These are phyloP conservation scores for Thinocorus orbignyianus DNA, from an alignment of 2,113 vertebrate species.

Conservation along the genomic window DNA sequence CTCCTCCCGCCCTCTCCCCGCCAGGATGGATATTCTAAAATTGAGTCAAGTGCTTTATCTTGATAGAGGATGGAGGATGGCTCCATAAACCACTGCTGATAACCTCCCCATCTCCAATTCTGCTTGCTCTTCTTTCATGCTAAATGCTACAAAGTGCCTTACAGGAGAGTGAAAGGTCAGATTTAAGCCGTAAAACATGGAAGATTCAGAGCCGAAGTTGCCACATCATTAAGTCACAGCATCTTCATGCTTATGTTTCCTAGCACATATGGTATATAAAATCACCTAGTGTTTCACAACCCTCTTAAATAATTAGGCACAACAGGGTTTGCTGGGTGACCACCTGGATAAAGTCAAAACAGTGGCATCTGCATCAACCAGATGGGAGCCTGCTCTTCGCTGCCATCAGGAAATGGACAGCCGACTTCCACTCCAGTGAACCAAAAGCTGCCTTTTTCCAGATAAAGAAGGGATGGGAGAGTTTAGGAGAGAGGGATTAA, in stretches of 20 bases:
- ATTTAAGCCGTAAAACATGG: neutral
- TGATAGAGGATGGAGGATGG: neutral
- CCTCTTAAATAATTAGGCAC: constrained; percentile 72
- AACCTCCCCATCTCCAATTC: constrained; percentile 33
- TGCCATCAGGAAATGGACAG: constrained; percentile 54
- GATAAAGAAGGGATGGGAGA: neutral
- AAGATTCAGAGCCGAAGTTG: constrained; percentile 31
- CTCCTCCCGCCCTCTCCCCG: neutral
- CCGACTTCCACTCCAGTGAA: constrained; percentile 42
- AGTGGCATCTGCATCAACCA: constrained; percentile 66
- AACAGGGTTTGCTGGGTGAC: constrained; percentile 68
- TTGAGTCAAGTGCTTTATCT: constrained; percentile 53
- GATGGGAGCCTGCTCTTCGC: constrained; percentile 53
- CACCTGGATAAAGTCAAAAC: constrained; percentile 71
- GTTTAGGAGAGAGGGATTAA: neutral
- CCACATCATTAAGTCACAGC: constrained; percentile 50
- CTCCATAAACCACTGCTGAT: constrained; percentile 8
- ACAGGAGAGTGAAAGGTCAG: constrained; percentile 42
- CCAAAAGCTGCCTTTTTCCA: constrained; percentile 17
- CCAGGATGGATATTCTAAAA: constrained; percentile 20
- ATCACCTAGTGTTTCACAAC: constrained; percentile 71
- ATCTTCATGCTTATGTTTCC: constrained; percentile 56
- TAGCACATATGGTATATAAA: constrained; percentile 71
- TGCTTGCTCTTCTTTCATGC: constrained; percentile 31
- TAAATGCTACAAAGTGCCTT: constrained; percentile 2